These are phyloP conservation scores for Psittacula echo DNA, from an alignment of 2,797 vertebrate genomes.

Conservation along the genomic window DNA sequence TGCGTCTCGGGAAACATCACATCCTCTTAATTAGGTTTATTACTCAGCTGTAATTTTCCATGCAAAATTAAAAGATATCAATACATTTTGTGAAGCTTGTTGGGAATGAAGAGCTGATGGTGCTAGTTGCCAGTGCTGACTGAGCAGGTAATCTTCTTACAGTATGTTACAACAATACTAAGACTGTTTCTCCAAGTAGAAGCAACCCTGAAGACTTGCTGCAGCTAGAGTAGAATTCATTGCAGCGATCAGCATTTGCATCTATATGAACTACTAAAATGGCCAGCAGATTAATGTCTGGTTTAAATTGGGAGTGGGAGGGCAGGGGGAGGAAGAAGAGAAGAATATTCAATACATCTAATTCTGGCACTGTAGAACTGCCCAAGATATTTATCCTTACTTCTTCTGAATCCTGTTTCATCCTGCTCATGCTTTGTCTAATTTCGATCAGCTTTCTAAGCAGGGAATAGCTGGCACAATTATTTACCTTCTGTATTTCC, in stretches of 20 bases:
- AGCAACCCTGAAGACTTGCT: neutral
- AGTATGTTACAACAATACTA: neutral
- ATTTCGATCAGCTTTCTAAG: neutral
- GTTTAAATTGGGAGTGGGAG: neutral
- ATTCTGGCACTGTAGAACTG: neutral
- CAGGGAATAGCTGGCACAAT: neutral
- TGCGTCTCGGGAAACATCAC: neutral
- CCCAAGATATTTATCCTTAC: neutral
- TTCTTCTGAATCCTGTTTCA: neutral
- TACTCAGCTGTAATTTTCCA: neutral
- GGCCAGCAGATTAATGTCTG: neutral
- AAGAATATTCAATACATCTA: neutral
- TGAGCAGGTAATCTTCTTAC: neutral
- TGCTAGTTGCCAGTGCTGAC: neutral
- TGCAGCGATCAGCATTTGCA: neutral
- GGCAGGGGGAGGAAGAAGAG: neutral
- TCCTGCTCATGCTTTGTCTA: neutral
- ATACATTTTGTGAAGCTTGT: neutral
- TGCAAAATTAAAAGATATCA: neutral
- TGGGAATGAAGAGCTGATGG: neutral
- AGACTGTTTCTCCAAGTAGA: neutral
- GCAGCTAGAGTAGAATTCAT: neutral
- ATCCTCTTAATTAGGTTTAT: neutral
- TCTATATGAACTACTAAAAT: neutral
- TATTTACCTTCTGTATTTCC: constrained; percentile 19